Base-by-base conservation (phyloP, 2,888 invertebrate genomes). In the Hermaeophaga mercurialis region DNA sequence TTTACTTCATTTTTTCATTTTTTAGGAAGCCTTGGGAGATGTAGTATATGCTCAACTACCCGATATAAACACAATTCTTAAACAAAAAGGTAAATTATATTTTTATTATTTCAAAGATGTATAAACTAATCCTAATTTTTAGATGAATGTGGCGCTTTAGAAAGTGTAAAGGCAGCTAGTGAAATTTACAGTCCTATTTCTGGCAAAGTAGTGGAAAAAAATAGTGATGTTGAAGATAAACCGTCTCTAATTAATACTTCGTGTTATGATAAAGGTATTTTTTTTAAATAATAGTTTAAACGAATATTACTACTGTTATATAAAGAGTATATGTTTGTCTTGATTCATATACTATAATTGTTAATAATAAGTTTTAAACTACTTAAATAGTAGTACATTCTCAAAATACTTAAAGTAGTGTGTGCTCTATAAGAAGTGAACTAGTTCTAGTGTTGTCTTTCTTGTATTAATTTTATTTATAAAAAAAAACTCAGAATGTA, bases 121-220 rank as follows among this genome's bases (percentile, higher is more conserved):
- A 15, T 17, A 5, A 14, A 33, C 5, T 7, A 3, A 17, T 36
- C 1, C 5, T 6, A 26, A 43, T 11, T 24, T 65, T 48, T 46
- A 89, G 95, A 92, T 68, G 96, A 96, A 80, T 95, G 94, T 73
- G 98, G 97, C 8, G 96, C 96, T 0, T 78, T 99, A 65, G 99
- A 99, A 80, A 96, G 96, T 80, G 98, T 99, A 0, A 99, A 99
- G 78, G 97, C 98, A 22, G 98, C 96, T n/a, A 96, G 96, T 73
- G 98, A 98, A 80, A 82, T 98, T 15, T 96, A 91, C 75, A 89
- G 91, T 47, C 98, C 98, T 0, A 84, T 96, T 1, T 89, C 90
- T 18, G 98, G 98, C 24, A 87, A 84, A 67, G 88, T 99, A 0
- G 82, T 85, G 0, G 94, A 91, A 70, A 90, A 91, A 73, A 99